Percentiles rank a stretch among this genome's conserved stretches.
Evolutionary conservation across 2,113 vertebrate species (phyloP).

Genomic region (Brachyhypopomus gauderio): DNA sequence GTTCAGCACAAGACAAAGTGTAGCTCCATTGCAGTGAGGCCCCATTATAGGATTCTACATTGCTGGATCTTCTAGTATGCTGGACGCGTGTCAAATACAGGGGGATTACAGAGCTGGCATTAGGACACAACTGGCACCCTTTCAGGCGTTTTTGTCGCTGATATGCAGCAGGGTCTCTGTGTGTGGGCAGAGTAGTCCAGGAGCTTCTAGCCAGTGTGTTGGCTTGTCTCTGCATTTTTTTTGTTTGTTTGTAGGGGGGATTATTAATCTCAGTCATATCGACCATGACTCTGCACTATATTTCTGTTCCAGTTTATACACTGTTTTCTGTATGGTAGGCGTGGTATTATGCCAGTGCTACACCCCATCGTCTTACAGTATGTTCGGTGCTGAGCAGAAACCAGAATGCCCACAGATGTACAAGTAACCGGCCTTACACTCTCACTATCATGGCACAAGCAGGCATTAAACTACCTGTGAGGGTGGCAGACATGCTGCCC

Average conservation of each 20-base stretch:
- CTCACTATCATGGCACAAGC: not conserved
- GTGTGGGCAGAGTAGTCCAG: slow-evolving; percentile 34
- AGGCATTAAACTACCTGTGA: not conserved
- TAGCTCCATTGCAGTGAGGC: not conserved
- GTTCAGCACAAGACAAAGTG: slow-evolving; percentile 22
- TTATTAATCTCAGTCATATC: slow-evolving; percentile 11
- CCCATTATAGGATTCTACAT: slow-evolving; percentile 27
- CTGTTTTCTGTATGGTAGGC: not conserved
- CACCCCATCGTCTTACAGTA: too few relatives aligned
- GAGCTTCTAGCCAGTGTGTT: slow-evolving; percentile 32
- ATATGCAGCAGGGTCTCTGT: slow-evolving; percentile 27
- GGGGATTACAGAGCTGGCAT: slow-evolving; percentile 44
- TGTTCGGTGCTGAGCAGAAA: not conserved
- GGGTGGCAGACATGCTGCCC: not conserved
- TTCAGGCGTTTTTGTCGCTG: slow-evolving; percentile 26
- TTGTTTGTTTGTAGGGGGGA: not conserved
- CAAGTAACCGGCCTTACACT: not conserved
- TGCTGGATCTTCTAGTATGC: slow-evolving; percentile 19
- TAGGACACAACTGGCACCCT: slow-evolving; percentile 23
- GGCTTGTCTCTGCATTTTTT: slow-evolving; percentile 10
- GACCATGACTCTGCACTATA: slow-evolving; percentile 18
- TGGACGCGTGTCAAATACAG: slow-evolving; percentile 31
- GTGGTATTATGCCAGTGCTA: not conserved
- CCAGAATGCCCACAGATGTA: not conserved
- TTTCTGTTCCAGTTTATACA: slow-evolving; percentile 1